Percentiles rank a stretch among this genome's conserved stretches.
phyloP scores from a whole-genome alignment of 2,113 vertebrate species.

The human region GRCh38 chr2:158305001-158305500 shows the following conservation, averaged over 20 bases:
- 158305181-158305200: neutral
- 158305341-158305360: neutral
- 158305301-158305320: neutral
- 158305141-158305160: no score
- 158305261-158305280: neutral
- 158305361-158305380: neutral
- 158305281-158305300: neutral
- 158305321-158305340: neutral
- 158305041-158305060: neutral
- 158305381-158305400: neutral
- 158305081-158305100: neutral
- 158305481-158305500: no score
- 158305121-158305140: neutral
- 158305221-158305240: neutral
- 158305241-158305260: neutral
- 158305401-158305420: neutral
- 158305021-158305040: neutral
- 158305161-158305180: neutral
- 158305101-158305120: neutral
- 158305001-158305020: neutral
- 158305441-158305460: neutral
- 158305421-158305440: neutral
- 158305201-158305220: neutral
- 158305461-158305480: neutral
- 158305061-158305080: neutral